phyloP scores from a whole-genome alignment of 2,888 invertebrate genomes.

The Acleris sparsana region DNA sequence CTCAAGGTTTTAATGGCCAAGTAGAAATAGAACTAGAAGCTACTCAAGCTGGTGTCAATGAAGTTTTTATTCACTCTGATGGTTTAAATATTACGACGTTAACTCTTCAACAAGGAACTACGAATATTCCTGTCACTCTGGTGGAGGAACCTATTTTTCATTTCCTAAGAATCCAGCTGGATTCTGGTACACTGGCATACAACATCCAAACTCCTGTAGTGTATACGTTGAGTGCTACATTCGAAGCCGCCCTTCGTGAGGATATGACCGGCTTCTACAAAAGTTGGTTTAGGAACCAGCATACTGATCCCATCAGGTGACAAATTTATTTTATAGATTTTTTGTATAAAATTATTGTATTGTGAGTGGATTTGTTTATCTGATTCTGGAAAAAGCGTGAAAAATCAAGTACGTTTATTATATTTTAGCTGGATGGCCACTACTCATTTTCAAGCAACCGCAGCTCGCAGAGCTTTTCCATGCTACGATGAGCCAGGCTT shows the following conservation, averaged over 20 bases:
- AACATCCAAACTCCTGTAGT: conserved; percentile 44
- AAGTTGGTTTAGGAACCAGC: conserved; percentile 66
- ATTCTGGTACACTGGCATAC: conserved; percentile 47
- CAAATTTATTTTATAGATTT: conserved; percentile 24
- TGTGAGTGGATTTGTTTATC: background rate
- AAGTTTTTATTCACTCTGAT: conserved; percentile 66
- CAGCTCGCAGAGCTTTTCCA: conserved; percentile 89
- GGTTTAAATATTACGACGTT: conserved; percentile 57
- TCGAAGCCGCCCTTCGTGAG: conserved; percentile 56
- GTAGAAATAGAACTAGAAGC: conserved; percentile 63
- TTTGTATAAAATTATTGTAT: no score
- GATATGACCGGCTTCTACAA: conserved; percentile 76
- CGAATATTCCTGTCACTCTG: conserved; percentile 38
- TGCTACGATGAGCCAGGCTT: conserved; percentile 93
- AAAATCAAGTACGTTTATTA: background rate
- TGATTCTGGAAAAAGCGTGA: background rate
- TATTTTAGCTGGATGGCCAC: conserved; percentile 83
- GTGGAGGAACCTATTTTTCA: conserved; percentile 50
- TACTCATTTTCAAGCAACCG: conserved; percentile 87
- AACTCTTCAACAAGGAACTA: conserved; percentile 63
- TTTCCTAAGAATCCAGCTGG: conserved; percentile 54
- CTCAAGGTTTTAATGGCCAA: conserved; percentile 59
- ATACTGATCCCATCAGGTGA: conserved; percentile 50
- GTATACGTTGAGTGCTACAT: conserved; percentile 56
- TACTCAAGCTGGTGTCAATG: conserved; percentile 53